A percentile compares a stretch with the other conserved stretches of the same genome.
phyloP scores from a whole-genome alignment of 2,888 invertebrate genomes.

The Argyresthia albistria region DNA sequence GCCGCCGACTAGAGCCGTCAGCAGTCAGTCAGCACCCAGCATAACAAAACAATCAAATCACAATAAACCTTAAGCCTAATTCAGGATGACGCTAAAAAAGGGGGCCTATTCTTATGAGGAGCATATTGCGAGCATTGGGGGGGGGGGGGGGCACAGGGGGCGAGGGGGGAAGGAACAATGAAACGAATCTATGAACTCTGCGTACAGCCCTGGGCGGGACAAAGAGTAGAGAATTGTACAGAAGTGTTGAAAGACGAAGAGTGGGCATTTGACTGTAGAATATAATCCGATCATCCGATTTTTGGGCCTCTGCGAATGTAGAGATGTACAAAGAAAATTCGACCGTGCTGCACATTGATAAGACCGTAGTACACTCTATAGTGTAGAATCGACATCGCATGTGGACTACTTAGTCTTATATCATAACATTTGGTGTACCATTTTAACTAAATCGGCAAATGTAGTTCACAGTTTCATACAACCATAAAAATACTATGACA shows the following conservation, averaged over 20 bases:
- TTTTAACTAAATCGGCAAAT: not conserved
- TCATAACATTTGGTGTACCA: too few species aligned
- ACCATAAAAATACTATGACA: not conserved
- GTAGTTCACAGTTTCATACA: not conserved
- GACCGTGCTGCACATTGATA: too few species aligned
- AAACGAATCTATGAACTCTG: constrained; percentile 31
- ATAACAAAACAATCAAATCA: not conserved
- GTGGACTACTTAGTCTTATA: too few species aligned
- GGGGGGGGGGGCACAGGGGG: too few species aligned
- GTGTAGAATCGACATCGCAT: too few species aligned
- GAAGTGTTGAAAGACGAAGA: not conserved
- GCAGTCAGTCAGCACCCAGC: not conserved
- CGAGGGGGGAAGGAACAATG: constrained; percentile 26
- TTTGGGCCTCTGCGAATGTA: too few species aligned
- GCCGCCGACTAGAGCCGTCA: not conserved
- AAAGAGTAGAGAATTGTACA: constrained; percentile 11
- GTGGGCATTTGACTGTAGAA: not conserved
- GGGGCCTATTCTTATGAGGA: not conserved
- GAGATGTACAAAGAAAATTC: too few species aligned
- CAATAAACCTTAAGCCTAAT: not conserved
- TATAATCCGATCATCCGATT: not conserved
- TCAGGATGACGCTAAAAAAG: not conserved
- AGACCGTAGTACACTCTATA: too few species aligned
- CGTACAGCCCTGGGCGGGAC: constrained; percentile 16
- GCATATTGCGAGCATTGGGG: constrained; percentile 1